A percentile compares a stretch with the other conserved stretches of the same genome.
These are phyloP conservation scores for Mallotus villosus DNA, from an alignment of 2,797 vertebrate genomes.

Conservation along the genomic window DNA sequence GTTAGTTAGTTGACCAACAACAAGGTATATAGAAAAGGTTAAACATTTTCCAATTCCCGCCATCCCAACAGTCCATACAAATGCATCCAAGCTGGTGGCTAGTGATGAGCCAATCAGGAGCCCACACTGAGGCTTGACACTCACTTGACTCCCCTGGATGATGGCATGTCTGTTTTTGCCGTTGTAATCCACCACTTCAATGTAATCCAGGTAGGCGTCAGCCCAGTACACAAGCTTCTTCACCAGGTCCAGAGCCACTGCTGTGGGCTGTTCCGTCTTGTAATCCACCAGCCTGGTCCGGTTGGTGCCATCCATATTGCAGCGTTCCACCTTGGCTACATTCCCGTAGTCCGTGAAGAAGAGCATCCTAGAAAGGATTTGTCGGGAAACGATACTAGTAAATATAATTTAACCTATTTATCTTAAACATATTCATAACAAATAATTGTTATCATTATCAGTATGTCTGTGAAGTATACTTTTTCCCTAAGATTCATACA, in stretches of 20 bases:
- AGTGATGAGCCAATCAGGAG: background rate
- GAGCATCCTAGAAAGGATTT: constrained; percentile 83
- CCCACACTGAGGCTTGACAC: constrained; percentile 57
- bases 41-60: background rate
- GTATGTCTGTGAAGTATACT: no score
- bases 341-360: constrained; percentile 97
- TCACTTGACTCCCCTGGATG: constrained; percentile 88
- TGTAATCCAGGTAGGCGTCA: constrained; percentile 90
- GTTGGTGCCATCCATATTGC: constrained; percentile 96
- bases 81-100: background rate
- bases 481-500: no score
- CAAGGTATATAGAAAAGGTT: background rate
- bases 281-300: constrained; percentile 88
- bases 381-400: background rate
- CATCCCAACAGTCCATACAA: background rate
- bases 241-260: constrained; percentile 87
- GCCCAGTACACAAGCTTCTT: constrained; percentile 97
- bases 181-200: constrained; percentile 93
- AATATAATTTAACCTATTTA: no score
- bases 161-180: constrained; percentile 86
- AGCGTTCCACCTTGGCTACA: constrained; percentile 90
- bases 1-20: background rate
- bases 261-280: constrained; percentile 89
- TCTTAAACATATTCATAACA: no score
- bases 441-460: no score